phyloP scores from a whole-genome alignment of 1,140 invertebrate species.

The Chironomus striatipennis region DNA sequence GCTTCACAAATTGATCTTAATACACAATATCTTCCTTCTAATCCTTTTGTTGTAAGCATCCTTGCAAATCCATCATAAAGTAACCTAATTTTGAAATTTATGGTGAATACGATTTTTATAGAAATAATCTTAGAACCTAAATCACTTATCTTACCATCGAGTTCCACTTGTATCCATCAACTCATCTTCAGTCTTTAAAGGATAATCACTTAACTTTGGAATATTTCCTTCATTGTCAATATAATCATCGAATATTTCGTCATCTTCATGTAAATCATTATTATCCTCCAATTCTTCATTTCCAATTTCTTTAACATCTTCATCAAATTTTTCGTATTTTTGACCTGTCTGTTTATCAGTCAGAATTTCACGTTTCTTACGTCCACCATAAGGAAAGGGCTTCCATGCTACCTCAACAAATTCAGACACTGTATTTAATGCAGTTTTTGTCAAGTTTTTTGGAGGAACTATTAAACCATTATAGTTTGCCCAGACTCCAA shows the following conservation, averaged over 20 bases:
- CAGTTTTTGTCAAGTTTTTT: too few species aligned
- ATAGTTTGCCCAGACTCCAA: neutral
- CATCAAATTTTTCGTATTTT: neutral
- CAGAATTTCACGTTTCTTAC: neutral
- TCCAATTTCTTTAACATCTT: neutral
- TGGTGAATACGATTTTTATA: too few species aligned
- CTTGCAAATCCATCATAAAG: constrained; percentile 29
- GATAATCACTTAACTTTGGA: neutral
- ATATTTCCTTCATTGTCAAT: neutral
- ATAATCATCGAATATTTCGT: neutral
- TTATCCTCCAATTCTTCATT: neutral
- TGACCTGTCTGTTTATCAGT: neutral
- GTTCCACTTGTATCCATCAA: neutral
- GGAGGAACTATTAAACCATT: neutral
- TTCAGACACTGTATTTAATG: neutral
- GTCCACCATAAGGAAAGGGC: neutral
- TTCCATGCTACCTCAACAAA: neutral
- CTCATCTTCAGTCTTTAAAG: neutral
- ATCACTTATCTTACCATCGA: neutral
- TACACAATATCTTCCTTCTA: constrained; percentile 57
- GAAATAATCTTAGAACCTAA: too few species aligned
- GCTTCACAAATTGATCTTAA: constrained; percentile 66
- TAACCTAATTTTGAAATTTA: too few species aligned
- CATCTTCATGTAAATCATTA: neutral
- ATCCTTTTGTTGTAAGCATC: constrained; percentile 41